Conservation (phyloP, 2,888 invertebrate species). For the Punctoribates punctum region DNA sequence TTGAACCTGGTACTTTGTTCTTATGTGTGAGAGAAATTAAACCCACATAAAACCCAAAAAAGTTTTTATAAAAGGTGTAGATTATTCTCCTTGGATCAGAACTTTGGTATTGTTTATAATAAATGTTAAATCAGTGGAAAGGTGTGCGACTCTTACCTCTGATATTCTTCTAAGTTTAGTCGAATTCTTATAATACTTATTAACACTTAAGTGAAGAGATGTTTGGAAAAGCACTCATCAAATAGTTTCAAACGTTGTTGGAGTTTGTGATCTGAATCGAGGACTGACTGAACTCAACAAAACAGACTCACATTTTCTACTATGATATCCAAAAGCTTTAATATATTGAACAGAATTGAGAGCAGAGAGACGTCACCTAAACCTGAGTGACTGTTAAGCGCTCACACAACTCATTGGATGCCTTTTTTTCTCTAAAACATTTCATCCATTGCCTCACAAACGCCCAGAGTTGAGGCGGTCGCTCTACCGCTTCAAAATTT, state of each 20-base stretch:
- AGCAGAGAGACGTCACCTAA: conserved; percentile 27
- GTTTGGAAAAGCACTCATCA: background rate
- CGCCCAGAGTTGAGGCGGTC: too few species aligned
- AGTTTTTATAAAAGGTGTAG: too few species aligned
- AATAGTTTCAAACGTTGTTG: conserved; percentile 13
- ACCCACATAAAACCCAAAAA: too few species aligned
- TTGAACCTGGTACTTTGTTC: too few species aligned
- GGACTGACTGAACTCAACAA: conserved; percentile 16
- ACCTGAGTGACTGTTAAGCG: conserved; percentile 21
- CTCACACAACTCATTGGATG: background rate
- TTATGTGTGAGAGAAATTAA: too few species aligned
- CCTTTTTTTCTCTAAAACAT: background rate
- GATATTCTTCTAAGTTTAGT: background rate
- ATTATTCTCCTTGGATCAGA: too few species aligned
- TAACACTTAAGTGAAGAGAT: background rate
- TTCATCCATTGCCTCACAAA: background rate
- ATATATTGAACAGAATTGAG: conserved; percentile 13
- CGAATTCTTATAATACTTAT: conserved; percentile 11
- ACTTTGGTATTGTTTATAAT: too few species aligned
- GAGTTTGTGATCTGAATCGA: conserved; percentile 23
- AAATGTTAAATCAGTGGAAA: too few species aligned
- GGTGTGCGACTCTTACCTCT: background rate
- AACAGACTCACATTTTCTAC: conserved; percentile 31
- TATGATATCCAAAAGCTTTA: conserved; percentile 15
- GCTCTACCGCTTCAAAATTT: too few species aligned